Evolutionary conservation across 2,797 vertebrate genomes (phyloP).

Genomic region (Peromyscus aztecus): DNA sequence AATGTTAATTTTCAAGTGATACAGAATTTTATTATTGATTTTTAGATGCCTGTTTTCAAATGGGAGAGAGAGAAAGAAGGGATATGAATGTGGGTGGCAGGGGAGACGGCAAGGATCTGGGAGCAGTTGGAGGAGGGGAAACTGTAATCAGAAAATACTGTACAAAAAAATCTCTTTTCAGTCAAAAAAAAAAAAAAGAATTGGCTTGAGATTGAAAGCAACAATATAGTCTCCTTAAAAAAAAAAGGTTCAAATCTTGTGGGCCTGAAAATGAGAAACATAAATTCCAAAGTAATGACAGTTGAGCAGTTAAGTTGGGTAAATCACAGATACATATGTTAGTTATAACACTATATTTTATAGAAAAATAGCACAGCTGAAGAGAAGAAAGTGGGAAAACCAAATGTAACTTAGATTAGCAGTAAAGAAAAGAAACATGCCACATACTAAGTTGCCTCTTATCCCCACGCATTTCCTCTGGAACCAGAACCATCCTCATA

Average conservation of each 20-base stretch:
- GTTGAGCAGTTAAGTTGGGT: not conserved
- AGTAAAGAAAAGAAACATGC: not conserved
- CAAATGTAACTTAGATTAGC: not conserved
- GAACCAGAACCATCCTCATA: not conserved
- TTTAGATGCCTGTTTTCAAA: not conserved
- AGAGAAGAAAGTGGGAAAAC: not conserved
- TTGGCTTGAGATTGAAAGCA: not conserved
- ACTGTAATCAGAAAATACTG: not conserved
- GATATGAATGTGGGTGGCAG: too few relatives aligned
- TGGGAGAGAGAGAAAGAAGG: not conserved
- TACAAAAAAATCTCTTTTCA: not conserved
- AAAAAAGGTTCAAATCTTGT: not conserved
- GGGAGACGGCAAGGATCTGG: not conserved
- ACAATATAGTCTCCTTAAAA: not conserved
- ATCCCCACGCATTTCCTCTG: not conserved
- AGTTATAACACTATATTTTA: not conserved
- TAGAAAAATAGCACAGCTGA: too few relatives aligned
- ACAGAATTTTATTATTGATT: not conserved
- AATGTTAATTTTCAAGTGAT: not conserved
- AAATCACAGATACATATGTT: not conserved
- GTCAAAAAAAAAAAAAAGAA: not conserved
- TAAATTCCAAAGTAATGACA: not conserved
- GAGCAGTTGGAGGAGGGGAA: not conserved
- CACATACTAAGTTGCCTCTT: not conserved
- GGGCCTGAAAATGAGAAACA: not conserved